Base-by-base conservation (phyloP, 2,888 invertebrate genomes). In the Erebia palarica region DNA sequence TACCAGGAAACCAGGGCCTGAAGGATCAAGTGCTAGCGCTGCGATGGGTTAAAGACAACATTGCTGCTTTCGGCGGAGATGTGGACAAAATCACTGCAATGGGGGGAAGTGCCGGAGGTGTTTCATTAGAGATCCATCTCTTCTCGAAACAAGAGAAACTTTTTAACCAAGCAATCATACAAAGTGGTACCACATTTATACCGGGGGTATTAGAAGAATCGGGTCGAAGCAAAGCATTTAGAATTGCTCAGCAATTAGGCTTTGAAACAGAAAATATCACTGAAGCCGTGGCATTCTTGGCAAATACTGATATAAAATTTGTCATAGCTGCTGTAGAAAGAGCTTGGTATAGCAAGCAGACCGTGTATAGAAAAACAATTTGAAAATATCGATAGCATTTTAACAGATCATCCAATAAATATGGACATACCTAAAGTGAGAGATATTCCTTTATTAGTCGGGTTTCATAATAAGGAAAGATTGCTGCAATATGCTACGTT, bases 1-100 rank as follows among this genome's bases (percentile, higher is more conserved):
- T 87, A 0, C 85, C 88, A 0, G 90, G 89, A 0, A 89, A 89
- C 65, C 87, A 88, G 71, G 90, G 90, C 0, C 73, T 90, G 2
- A 90, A 89, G 71, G 91, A 91, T 68, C 89, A 89, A 70, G 77
- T 82, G 0, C 53, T 78, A 27, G 88, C 85, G 11, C 44, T 89
- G 10, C 79, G 77, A 70, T 89, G 88, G 88, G 68, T 89, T 0
- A 83, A 78, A 61, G 76, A 85, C 0, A 87, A 89, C 68, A 87
- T 89, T 14, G 80, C 76, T 53, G 78, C 78, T 0, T 89, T 91
- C 70, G 87, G 87, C 2, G 90, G 91, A 1, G 81, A 89, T 47
- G 68, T 78, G 2, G 69, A 73, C 7, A 80, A 84, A 76, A 80
- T 91, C 0, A 90, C 91, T 0, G 81, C 89, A 9, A 82, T 83